phyloP scores from a whole-genome alignment of 2,113 vertebrate genomes.

The Psephotus haematonotus region DNA sequence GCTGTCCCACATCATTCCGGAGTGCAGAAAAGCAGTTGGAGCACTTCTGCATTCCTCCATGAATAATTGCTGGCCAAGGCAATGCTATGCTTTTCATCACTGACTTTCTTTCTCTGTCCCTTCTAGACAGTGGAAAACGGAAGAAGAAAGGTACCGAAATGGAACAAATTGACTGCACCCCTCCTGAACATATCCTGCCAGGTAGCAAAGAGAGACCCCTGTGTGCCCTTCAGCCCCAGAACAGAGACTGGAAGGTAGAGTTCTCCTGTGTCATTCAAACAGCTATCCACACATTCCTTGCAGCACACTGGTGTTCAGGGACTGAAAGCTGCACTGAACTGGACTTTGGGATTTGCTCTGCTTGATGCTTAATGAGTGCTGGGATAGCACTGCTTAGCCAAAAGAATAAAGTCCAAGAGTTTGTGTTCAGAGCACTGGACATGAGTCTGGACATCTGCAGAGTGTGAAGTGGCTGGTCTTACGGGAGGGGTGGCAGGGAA shows the following conservation, averaged over 20 bases:
- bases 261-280: not conserved
- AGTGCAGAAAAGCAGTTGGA: not conserved
- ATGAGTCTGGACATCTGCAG: not conserved
- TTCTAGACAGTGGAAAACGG: constrained; percentile 89
- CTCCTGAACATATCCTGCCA: constrained; percentile 96
- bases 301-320: constrained; percentile 10
- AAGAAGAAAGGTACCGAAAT: constrained; percentile 94
- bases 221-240: constrained; percentile 94
- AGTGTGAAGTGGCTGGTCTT: not conserved
- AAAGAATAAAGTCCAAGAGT: constrained; percentile 51
- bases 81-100: not conserved
- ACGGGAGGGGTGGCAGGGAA: not conserved
- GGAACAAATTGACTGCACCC: constrained; percentile 98
- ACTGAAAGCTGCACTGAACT: not conserved
- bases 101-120: constrained; percentile 1
- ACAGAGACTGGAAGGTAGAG: constrained; percentile 96
- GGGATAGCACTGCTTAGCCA: not conserved
- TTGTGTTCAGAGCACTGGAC: not conserved
- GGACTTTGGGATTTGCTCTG: constrained; percentile 60
- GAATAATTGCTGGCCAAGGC: not conserved
- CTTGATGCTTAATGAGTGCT: not conserved
- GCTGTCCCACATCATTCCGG: not conserved
- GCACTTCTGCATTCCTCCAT: not conserved
- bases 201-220: constrained; percentile 94
- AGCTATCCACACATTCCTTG: not conserved